Base-by-base conservation (phyloP, 2,888 invertebrate species). In the Sepiola atlantica region DNA sequence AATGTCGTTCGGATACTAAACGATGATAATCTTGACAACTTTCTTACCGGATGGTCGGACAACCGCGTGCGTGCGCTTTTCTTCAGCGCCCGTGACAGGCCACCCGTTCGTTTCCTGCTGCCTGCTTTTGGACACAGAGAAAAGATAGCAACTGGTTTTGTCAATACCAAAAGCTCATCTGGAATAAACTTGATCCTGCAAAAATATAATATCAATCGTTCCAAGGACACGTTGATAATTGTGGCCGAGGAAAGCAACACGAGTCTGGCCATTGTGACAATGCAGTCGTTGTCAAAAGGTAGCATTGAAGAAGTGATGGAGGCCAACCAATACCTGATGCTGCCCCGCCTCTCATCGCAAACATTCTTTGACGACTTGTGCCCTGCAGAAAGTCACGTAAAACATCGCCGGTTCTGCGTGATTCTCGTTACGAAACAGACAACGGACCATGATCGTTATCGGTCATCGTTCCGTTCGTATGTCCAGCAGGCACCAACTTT, bases 261-360 rank as follows among this genome's bases (percentile, higher is more conserved):
- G 14, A 92, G 54, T 12, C 10, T 94, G 10, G 35, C 21, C 95
- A 95, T 96, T n/a, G 45, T 92, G 20, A 45, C 92, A 10, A 99
- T 99, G 98, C 98, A 98, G 93, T 99, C 99, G 97, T 98, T 99
- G 97, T 98, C 99, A 21, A 98, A 98, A 55, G 98, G 98, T 96
- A 98, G 99, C 0, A 98, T 99, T 97, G 98, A 98, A 95, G 98
- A 99, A 97, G 98, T 99, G 94, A 98, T 99, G 94, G 98, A 98
- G 94, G 98, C 98, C 92, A 99, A 99, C 97, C 98, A 98, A 97
- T 98, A 98, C 97, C 98, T 99, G 94, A 98, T 98, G 55, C 97
- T 99, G 95, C 99, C 99, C 0, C 98, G 99, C 94, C 98, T 99
- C 16, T 99, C 99, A 0, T 99, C 99, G n/a, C 99, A 99, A 98